Conservation (phyloP, 2,113 vertebrate genomes). For the Arvicanthis niloticus region DNA sequence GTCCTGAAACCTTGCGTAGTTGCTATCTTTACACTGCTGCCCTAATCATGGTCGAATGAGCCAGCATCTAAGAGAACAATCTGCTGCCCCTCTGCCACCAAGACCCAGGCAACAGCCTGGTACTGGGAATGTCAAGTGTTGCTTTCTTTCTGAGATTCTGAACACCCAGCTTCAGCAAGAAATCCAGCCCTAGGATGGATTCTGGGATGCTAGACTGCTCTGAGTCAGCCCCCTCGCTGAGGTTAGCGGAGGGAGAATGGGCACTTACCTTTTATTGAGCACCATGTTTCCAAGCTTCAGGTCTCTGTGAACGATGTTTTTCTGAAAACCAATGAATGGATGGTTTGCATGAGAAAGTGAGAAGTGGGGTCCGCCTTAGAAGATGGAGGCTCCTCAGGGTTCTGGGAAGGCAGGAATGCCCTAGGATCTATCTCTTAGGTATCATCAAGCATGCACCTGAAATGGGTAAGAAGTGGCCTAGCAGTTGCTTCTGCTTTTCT, state of each 20-base stretch:
- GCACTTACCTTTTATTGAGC: slow-evolving; percentile 97
- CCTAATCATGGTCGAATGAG: background rate
- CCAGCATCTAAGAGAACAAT: background rate
- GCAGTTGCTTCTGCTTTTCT: background rate
- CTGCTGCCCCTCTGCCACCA: background rate
- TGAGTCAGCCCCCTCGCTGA: background rate
- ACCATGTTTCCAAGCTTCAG: slow-evolving; percentile 99
- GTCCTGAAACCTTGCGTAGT: background rate
- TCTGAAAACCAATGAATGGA: slow-evolving; percentile 87
- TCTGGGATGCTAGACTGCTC: background rate
- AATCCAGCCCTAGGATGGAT: background rate
- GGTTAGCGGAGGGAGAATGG: background rate
- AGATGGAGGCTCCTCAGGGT: background rate
- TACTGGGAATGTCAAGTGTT: background rate
- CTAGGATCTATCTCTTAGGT: background rate
- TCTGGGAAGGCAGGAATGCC: background rate
- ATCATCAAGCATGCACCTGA: accelerated
- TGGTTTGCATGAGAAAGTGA: background rate
- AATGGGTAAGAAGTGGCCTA: accelerated
- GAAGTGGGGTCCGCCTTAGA: background rate
- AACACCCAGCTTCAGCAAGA: background rate
- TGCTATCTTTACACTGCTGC: background rate
- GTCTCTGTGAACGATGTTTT: slow-evolving; percentile 99
- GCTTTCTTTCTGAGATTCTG: background rate
- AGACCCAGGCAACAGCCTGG: background rate